Percentiles rank a stretch among this genome's conserved stretches.
Evolutionary conservation across 2,797 vertebrate species (phyloP).

Genomic region (Phylloscopus collybita): DNA sequence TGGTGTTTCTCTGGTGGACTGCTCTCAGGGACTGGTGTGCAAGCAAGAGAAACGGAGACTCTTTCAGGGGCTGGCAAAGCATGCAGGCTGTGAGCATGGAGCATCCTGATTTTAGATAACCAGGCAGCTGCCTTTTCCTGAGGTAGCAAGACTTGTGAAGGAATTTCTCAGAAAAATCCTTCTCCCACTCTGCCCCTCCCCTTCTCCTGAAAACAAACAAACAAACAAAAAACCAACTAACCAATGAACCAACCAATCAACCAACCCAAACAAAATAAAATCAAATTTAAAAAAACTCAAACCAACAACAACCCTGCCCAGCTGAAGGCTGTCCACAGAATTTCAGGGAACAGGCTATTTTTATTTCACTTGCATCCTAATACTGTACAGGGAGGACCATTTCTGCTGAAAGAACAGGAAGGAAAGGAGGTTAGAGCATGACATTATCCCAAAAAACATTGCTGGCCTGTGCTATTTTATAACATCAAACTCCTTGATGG

Average conservation of each 20-base stretch:
- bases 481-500: neutral
- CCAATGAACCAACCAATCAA: neutral
- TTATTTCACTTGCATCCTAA: neutral
- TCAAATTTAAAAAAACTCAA: neutral
- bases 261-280: neutral
- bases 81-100: neutral
- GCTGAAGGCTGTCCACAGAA: neutral
- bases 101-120: neutral
- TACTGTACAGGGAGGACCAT: neutral
- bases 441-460: neutral
- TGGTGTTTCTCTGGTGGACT: neutral
- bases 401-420: conserved; percentile 6
- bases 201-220: neutral
- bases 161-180: neutral
- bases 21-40: no score
- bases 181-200: neutral
- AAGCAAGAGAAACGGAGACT: neutral
- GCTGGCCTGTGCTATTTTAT: neutral
- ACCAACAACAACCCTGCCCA: neutral
- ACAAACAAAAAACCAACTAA: no score
- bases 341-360: neutral
- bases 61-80: neutral
- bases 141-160: neutral
- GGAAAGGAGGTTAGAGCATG: neutral
- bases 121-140: neutral